Evolutionary conservation across 37 sponge, comb jelly and placozoan genomes (phyloP).

Genomic region (Amphimedon queenslandica): DNA sequence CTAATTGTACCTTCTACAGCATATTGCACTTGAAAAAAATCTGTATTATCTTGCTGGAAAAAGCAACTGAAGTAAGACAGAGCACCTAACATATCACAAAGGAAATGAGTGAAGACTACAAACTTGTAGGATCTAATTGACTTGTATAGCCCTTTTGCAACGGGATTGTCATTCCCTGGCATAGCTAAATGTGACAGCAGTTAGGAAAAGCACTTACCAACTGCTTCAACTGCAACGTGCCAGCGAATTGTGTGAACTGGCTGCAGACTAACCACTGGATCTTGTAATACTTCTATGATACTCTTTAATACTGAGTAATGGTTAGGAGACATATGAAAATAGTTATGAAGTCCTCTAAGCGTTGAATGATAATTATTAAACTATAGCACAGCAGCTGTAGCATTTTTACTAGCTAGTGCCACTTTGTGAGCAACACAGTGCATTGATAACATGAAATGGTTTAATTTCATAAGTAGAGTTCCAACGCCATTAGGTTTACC

Average conservation of each 20-base stretch:
- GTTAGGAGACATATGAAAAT: slow-evolving; percentile 8
- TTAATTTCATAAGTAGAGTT: slow-evolving; percentile 17
- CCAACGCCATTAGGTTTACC: slow-evolving; percentile 37
- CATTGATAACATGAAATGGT: slow-evolving; percentile 26
- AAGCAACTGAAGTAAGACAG: slow-evolving; percentile 5
- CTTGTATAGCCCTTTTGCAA: slow-evolving; percentile 10
- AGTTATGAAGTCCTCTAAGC: slow-evolving; percentile 10
- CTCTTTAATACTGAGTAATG: slow-evolving; percentile 26
- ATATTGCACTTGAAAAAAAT: slow-evolving; percentile 7
- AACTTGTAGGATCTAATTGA: slow-evolving; percentile 6
- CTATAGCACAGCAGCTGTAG: slow-evolving; percentile 32
- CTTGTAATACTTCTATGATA: slow-evolving; percentile 31
- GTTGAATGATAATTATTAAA: slow-evolving; percentile 23
- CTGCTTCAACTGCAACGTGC: slow-evolving; percentile 35
- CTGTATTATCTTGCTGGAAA: slow-evolving; percentile 3
- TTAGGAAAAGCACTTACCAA: slow-evolving; percentile 11
- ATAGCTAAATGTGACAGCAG: slow-evolving; percentile 4
- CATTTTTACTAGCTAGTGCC: slow-evolving; percentile 50
- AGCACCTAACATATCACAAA: neutral
- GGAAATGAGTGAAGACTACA: neutral
- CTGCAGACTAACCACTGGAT: slow-evolving; percentile 25
- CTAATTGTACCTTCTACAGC: slow-evolving; percentile 9
- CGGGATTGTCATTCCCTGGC: slow-evolving; percentile 29
- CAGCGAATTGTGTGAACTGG: slow-evolving; percentile 23
- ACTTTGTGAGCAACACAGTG: slow-evolving; percentile 55